Conservation (phyloP, 1,140 invertebrate genomes). For the Cyrtorhinus lividipennis region DNA sequence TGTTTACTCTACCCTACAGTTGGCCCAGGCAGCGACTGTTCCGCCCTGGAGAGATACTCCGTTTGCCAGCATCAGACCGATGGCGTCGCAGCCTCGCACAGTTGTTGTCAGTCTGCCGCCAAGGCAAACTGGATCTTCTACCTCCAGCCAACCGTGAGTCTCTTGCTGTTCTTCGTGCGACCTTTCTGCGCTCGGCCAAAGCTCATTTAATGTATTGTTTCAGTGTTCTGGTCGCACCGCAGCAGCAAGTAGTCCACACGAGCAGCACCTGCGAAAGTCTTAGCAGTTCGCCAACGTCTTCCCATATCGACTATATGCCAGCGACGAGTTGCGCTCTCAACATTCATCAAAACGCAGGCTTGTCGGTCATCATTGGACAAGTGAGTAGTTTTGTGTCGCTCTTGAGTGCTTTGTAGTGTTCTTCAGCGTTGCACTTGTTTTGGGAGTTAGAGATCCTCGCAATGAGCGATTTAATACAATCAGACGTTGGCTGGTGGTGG, state of each 20-base stretch:
- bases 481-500: too few relatives aligned
- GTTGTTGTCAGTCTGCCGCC: constrained; percentile 68
- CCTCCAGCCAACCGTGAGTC: constrained; percentile 27
- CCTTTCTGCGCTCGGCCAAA: too few relatives aligned
- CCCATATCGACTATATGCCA: constrained; percentile 52
- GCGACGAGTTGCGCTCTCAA: constrained; percentile 43
- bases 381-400: constrained; percentile 16
- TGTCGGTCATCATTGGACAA: constrained; percentile 23
- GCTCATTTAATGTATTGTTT: too few relatives aligned
- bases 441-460: too few relatives aligned
- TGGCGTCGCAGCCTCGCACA: constrained; percentile 53
- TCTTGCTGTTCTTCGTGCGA: too few relatives aligned
- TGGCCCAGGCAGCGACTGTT: constrained; percentile 25
- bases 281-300: constrained; percentile 41
- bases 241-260: constrained; percentile 38
- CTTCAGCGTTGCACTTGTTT: not conserved
- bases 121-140: constrained; percentile 32
- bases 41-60: constrained; percentile 45
- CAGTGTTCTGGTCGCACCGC: constrained; percentile 44
- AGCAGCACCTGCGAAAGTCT: constrained; percentile 38
- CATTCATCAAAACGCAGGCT: constrained; percentile 13
- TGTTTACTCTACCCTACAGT: too few relatives aligned
- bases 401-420: not conserved
- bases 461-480: too few relatives aligned
- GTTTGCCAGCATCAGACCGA: constrained; percentile 79